phyloP scores from a whole-genome alignment of 2,888 invertebrate species.

The Chalcosyrphus nemorum region DNA sequence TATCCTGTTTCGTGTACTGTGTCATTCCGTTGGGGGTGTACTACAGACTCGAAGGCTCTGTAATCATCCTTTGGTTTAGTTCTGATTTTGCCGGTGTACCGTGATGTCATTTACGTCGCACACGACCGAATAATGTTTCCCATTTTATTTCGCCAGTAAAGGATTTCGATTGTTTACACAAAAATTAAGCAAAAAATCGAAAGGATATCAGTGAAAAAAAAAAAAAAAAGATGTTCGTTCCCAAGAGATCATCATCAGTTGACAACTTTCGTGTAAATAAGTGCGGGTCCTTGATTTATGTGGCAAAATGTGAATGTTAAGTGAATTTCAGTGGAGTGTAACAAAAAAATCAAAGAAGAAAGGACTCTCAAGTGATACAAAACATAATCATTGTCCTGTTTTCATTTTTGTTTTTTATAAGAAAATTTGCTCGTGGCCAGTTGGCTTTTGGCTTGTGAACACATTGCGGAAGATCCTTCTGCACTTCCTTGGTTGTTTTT shows the following conservation, averaged over 20 bases:
- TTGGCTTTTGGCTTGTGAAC: conserved; percentile 61
- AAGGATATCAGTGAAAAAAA: conserved; percentile 62
- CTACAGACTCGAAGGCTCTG: conserved; percentile 64
- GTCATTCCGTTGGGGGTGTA: conserved; percentile 37
- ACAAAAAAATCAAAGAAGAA: background rate
- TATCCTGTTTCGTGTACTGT: conserved; percentile 64
- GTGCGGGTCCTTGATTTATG: conserved; percentile 47
- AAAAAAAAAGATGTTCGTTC: conserved; percentile 33
- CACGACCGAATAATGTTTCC: conserved; percentile 27
- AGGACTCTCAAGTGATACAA: conserved; percentile 17
- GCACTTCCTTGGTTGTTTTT: conserved; percentile 16
- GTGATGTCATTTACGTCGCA: conserved; percentile 69
- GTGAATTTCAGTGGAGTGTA: conserved; percentile 37
- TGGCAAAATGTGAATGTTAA: conserved; percentile 66
- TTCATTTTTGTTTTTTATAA: conserved; percentile 10
- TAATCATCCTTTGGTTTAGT: conserved; percentile 69
- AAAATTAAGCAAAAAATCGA: conserved; percentile 13
- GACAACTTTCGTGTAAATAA: conserved; percentile 42
- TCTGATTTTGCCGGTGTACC: conserved; percentile 71
- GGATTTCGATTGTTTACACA: conserved; percentile 39
- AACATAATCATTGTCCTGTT: conserved; percentile 22
- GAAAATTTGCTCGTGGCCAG: conserved; percentile 47
- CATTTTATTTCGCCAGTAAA: conserved; percentile 15
- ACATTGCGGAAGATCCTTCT: conserved; percentile 68
- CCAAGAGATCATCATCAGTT: conserved; percentile 32